These are phyloP conservation scores for Gymnocypris eckloni DNA, from an alignment of 2,797 vertebrate genomes.

Conservation along the genomic window DNA sequence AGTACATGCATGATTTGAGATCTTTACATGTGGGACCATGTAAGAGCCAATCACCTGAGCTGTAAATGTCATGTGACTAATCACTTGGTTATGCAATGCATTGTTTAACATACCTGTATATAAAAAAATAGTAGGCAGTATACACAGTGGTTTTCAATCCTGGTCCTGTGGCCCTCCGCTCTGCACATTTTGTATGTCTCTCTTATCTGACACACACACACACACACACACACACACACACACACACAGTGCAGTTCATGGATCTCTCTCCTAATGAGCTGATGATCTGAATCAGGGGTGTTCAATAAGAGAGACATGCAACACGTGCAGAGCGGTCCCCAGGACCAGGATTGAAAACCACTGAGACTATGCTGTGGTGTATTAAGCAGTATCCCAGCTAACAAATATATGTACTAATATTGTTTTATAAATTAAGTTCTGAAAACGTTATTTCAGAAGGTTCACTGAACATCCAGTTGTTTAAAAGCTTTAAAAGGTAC, in stretches of 20 bases:
- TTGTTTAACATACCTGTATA: background rate
- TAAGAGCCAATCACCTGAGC: background rate
- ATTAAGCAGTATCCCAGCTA: background rate
- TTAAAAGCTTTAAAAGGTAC: background rate
- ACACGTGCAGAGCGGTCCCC: too few species aligned
- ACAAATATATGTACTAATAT: background rate
- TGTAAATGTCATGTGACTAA: background rate
- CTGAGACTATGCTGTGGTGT: background rate
- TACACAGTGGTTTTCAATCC: background rate
- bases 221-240: too few species aligned
- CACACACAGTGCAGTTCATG: too few species aligned
- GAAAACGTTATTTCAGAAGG: background rate
- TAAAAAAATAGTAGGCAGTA: too few species aligned
- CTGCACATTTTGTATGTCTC: too few species aligned
- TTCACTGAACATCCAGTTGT: background rate
- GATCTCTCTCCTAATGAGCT: too few species aligned
- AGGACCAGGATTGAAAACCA: too few species aligned
- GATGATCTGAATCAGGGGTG: too few species aligned
- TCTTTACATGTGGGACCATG: background rate
- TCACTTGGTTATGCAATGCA: background rate
- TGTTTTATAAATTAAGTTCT: background rate
- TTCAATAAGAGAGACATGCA: too few species aligned
- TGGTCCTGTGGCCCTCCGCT: too few species aligned
- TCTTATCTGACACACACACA: too few species aligned
- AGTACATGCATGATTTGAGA: background rate